Evolutionary conservation across 2,888 invertebrate genomes (phyloP), one percentile per base, ranked within the genome.

Genomic region (Tetheella fluctuosa): DNA sequence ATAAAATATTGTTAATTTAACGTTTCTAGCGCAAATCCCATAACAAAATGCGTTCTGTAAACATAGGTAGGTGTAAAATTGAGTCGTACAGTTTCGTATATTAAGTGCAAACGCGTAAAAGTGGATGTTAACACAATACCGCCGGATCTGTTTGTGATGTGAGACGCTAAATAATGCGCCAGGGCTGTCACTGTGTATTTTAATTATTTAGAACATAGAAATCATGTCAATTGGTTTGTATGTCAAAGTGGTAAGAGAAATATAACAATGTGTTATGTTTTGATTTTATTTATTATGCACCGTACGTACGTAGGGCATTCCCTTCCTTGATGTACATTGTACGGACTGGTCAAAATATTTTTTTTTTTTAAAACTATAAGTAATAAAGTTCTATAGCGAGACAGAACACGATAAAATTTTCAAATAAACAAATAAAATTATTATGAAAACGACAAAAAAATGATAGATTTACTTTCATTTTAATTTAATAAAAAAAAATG

Each of bases 111-210:
- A 70, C 73, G 71, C 73, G 84, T 83, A 85, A 83, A 84, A 86
- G 87, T 88, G 80, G 85, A 83, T 80, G 90, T 83, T 88, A 90
- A 89, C 81, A 80, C 83, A 80, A 84, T 83, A 80, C 80, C 79
- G 81, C 83, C 85, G 86, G 83, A 84, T 84, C 81, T 75, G 71
- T 71, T 71, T 79, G 80, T 83, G 80, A 83, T 83, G 73, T 80
- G 77, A 76, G 80, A 78, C 83, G 87, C 85, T 80, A 79, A 79
- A 76, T 75, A 73, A 62, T 83, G 77, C 6, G 48, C 48, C 10
- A 53, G 56, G 64, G 69, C 61, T 59, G 48, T 65, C 64, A 67
- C 48, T 30, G 30, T 42, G 17, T 48, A 48, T 6, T 28, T 25
- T 5, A 30, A 48, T 48, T 48, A 48, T 48, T 20, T 48, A 10